phyloP scores from a whole-genome alignment of 2,888 invertebrate species.

The Pollenia amentaria region DNA sequence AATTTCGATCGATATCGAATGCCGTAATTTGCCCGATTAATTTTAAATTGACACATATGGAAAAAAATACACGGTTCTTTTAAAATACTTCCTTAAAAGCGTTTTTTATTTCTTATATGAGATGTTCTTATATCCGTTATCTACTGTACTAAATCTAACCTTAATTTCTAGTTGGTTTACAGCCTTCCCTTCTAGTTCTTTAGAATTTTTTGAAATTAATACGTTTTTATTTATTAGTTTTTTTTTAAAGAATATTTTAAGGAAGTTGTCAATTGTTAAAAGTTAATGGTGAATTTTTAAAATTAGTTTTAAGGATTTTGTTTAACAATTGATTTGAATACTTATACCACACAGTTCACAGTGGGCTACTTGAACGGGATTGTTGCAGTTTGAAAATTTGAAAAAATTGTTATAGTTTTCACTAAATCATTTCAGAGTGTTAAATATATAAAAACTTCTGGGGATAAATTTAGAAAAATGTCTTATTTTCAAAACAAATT shows the following conservation, averaged over 20 bases:
- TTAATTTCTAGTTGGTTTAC: too few relatives aligned
- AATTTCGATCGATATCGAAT: too few relatives aligned
- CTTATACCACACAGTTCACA: neutral
- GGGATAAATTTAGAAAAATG: neutral
- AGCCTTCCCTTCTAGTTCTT: too few relatives aligned
- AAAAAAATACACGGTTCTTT: too few relatives aligned
- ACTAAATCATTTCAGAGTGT: neutral
- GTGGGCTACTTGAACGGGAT: neutral
- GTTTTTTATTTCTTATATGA: too few relatives aligned
- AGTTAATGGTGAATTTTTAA: constrained; percentile 7
- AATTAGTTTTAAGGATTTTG: neutral
- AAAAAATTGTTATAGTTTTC: neutral
- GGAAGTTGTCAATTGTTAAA: neutral
- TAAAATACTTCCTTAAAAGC: too few relatives aligned
- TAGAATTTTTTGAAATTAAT: constrained; percentile 1
- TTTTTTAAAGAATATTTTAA: neutral
- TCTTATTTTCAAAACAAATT: too few relatives aligned
- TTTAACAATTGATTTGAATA: neutral
- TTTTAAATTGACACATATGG: too few relatives aligned
- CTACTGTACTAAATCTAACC: too few relatives aligned
- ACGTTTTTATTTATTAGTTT: constrained; percentile 21
- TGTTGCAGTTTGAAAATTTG: neutral
- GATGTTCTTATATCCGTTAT: too few relatives aligned
- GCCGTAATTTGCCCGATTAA: too few relatives aligned
- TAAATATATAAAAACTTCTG: constrained; percentile 1